Evolutionary conservation across 2,888 invertebrate genomes (phyloP), one percentile per base, ranked within the genome.

Genomic region (Agonum fuliginosum): DNA sequence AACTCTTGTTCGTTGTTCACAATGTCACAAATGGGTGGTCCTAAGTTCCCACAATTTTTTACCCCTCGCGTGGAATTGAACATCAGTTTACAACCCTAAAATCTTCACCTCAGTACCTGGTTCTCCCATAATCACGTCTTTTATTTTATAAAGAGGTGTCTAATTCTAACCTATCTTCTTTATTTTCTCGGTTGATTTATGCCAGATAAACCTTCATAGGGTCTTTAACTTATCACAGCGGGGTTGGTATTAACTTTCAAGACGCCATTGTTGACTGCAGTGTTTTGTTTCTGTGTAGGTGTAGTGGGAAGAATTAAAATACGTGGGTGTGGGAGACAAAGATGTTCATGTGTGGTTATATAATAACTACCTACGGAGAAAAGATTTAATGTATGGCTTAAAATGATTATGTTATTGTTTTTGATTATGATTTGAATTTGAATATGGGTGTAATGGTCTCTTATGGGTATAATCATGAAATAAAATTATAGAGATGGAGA

Each of bases 361-460:
- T 62, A 62, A 62, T 62, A 30, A 62, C 58, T 62, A 62, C 58
- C 58, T 62, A 62, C 58, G 17, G 58, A 62, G 58, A 27, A 27
- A 54, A 27, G 27, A 62, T 30, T 62, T 62, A 62, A 62, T 46
- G 58, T 62, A 62, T 62, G 58, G 58, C 30, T 30, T 30, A 27
- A 62, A 62, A 62, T 62, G 58, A 62, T 62, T 62, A 62, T 62
- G 58, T 62, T 62, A 62, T 62, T 62, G 58, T 62, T 62, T 62
- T 62, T 62, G 58, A 30, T 62, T 62, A 62, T 62, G 58, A 62
- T 62, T 62, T 62, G 58, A 27, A 27, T 62, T 62, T 17, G 58
- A 27, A 17, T 30, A 62, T 30, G 17, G 58, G 58, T 62, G 10
- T 62, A 62, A 62, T 62, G 30, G 58, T 8, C 27, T 62, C 19